A percentile compares a stretch with the other conserved stretches of the same genome.
These are phyloP conservation scores for Phocoena sinus DNA, from an alignment of 2,113 vertebrate genomes.

Conservation along the genomic window DNA sequence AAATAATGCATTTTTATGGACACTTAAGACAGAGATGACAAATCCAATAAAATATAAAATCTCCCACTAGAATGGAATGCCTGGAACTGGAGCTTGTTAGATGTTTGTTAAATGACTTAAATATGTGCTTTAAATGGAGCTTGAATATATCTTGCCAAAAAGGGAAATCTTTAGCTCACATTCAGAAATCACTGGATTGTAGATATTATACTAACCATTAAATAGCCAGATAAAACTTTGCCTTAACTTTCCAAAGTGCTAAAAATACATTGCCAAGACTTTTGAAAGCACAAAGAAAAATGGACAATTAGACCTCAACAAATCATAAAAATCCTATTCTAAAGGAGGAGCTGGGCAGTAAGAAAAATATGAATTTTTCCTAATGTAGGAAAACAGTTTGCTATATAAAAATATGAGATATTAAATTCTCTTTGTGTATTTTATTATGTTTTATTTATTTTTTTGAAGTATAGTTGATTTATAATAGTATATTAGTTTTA, in stretches of 20 bases:
- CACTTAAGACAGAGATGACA: background rate
- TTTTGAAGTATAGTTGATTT: too few relatives aligned
- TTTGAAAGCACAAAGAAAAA: background rate
- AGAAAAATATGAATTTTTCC: background rate
- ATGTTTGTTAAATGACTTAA: background rate
- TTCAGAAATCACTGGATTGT: background rate
- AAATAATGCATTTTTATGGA: background rate
- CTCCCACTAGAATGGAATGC: background rate
- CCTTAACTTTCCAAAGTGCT: background rate
- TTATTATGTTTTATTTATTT: too few relatives aligned
- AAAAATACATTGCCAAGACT: background rate
- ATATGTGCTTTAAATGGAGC: background rate
- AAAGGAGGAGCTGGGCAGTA: background rate
- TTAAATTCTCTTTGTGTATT: background rate
- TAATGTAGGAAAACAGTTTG: background rate
- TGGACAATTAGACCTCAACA: background rate
- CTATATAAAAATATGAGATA: background rate
- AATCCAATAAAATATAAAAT: background rate
- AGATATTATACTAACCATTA: background rate
- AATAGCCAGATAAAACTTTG: background rate
- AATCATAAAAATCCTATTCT: background rate
- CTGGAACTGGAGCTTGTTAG: background rate
- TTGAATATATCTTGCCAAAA: background rate
- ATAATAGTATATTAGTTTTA: too few relatives aligned
- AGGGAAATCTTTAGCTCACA: background rate